phyloP scores from a whole-genome alignment of 2,113 vertebrate genomes.

The Macaca nemestrina region DNA sequence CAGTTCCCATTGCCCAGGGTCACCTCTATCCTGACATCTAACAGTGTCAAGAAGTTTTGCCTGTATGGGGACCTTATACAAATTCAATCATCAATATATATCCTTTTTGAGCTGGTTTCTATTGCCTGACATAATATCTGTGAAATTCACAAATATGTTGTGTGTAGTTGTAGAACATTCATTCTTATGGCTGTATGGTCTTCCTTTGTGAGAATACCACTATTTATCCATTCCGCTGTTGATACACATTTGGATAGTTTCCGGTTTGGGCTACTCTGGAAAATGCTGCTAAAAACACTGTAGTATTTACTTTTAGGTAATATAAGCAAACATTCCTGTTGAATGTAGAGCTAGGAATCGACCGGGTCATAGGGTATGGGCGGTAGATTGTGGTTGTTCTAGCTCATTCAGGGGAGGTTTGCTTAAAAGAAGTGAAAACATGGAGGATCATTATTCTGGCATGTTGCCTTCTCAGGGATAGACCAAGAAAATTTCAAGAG shows the following conservation, averaged over 20 bases:
- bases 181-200: not conserved
- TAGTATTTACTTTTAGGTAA: constrained; percentile 26
- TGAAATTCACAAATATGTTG: constrained; percentile 7
- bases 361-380: not conserved
- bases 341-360: not conserved
- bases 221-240: not conserved
- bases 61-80: not conserved
- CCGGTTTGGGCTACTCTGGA: not conserved
- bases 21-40: not conserved
- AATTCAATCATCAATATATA: not conserved
- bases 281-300: not conserved
- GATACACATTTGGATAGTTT: not conserved
- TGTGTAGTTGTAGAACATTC: not conserved
- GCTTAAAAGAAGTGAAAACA: not conserved
- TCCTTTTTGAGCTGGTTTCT: not conserved
- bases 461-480: not conserved
- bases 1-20: not conserved
- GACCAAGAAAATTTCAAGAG: not conserved
- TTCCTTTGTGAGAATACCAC: not conserved
- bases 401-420: not conserved
- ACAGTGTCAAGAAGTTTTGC: not conserved
- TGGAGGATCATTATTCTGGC: not conserved
- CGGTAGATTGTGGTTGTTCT: not conserved
- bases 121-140: not conserved
- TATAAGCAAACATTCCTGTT: not conserved